Base-by-base conservation (phyloP, 2,797 vertebrate species). In the Botia kubotai region DNA sequence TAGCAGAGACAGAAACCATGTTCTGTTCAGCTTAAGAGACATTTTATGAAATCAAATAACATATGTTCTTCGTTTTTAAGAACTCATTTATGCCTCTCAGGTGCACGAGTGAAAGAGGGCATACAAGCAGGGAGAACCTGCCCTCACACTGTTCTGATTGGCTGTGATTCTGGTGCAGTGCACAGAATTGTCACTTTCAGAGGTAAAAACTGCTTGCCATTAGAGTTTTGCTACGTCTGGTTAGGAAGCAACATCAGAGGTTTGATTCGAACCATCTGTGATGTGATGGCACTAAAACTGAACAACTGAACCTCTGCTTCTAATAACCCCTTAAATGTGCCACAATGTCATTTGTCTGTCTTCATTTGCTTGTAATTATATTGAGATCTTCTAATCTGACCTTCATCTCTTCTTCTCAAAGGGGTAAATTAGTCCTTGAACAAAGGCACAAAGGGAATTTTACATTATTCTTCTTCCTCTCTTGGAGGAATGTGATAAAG, bases 401-500 rank as follows among this genome's bases (percentile, higher is more conserved):
- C 46, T 62, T 72, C 67, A 74, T 85, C 73, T 53, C 17, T 76
- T 36, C 68, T 39, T 57, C 19, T 26, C 74, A 82, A 73, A 73
- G 14, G 55, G 77, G 36, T 17, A n/a, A 86, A 85, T 84, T 77
- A 65, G 55, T 85, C 70, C 8, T 63, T 71, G 55, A 53, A n/a
- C 72, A 83, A 72, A 72, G 70, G 39, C 76, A 53, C 62, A 62
- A 82, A 85, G 86, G 75, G 67, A 74, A 84, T 89, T 72, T 16
- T 60, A 26, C 23, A 26, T 62, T 33, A 71, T 81, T 75, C 66
- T 68, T 80, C 75, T 65, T 71, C 70, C 76, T 78, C 57, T 81
- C 70, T 14, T 81, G 81, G 58, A 90, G 86, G 86, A 88, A 63
- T 68, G 52, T 63, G 5, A 77, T 86, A 85, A 90, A 90, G 85